A percentile compares a stretch with the other conserved stretches of the same genome.
phyloP scores from a whole-genome alignment of 2,113 vertebrate species.

The Rhinopomastus cyanomelas region DNA sequence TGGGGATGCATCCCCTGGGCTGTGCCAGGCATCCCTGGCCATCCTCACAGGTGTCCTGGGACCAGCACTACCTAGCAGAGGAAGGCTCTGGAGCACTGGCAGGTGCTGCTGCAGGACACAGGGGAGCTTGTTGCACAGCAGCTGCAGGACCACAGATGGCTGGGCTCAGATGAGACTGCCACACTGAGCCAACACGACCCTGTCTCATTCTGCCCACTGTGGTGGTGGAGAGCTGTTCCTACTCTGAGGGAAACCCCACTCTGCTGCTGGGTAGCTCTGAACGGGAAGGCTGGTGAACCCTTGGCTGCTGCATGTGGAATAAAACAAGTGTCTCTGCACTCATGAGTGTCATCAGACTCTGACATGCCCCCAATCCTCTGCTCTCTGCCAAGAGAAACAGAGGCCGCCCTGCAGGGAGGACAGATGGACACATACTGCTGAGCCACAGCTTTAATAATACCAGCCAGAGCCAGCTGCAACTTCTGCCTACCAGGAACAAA shows the following conservation, averaged over 20 bases:
- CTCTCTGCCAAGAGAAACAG: background rate
- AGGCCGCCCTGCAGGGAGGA: background rate
- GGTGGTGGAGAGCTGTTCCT: no score
- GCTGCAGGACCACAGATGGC: slow-evolving; percentile 68
- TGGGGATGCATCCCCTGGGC: fast-evolving
- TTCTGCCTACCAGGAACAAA: background rate
- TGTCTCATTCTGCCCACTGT: no score
- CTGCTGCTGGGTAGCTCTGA: fast-evolving
- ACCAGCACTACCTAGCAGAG: slow-evolving; percentile 77
- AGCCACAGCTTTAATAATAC: background rate
- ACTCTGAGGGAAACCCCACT: fast-evolving
- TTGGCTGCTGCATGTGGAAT: background rate
- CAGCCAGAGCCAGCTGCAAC: fast-evolving
- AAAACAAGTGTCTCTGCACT: background rate
- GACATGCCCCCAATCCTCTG: fast-evolving
- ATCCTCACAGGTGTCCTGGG: slow-evolving; percentile 76
- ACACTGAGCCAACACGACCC: background rate
- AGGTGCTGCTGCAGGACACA: slow-evolving; percentile 76
- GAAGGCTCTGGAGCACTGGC: slow-evolving; percentile 69
- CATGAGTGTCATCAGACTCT: fast-evolving
- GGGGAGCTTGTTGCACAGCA: slow-evolving; percentile 73
- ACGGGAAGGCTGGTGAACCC: background rate
- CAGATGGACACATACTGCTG: background rate
- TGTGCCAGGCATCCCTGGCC: no score
- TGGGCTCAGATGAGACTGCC: background rate